Conservation (phyloP, 2,888 invertebrate species). For the Drosophila nr. medialis region DNA sequence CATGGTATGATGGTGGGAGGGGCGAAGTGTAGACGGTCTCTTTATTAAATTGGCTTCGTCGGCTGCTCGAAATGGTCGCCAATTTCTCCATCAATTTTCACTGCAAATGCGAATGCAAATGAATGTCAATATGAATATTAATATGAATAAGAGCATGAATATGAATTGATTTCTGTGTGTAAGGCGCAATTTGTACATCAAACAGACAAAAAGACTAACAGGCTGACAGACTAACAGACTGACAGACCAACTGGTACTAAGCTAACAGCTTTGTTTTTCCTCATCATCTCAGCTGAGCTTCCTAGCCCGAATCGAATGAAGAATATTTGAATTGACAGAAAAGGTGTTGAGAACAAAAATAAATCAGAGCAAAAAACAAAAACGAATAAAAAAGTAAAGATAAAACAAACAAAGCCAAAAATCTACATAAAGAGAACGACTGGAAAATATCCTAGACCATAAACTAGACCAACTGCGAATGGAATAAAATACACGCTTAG, state of each 20-base stretch:
- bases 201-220: neutral
- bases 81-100: conserved; percentile 48
- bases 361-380: conserved; percentile 49
- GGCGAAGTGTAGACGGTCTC: neutral
- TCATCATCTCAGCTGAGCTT: neutral
- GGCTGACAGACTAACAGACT: neutral
- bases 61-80: conserved; percentile 46
- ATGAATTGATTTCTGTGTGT: conserved; percentile 6
- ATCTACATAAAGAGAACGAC: neutral
- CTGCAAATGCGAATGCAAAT: conserved; percentile 36
- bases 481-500: neutral
- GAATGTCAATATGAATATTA: conserved; percentile 29
- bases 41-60: conserved; percentile 39
- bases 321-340: conserved; percentile 31
- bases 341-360: conserved; percentile 67
- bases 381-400: neutral
- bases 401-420: neutral
- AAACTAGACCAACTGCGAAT: neutral
- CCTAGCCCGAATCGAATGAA: conserved; percentile 21
- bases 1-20: neutral
- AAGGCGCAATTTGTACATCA: neutral
- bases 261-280: neutral
- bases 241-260: neutral
- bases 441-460: conserved; percentile 16
- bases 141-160: conserved; percentile 24